phyloP scores from a whole-genome alignment of 2,797 vertebrate species.

The Platalea minor region DNA sequence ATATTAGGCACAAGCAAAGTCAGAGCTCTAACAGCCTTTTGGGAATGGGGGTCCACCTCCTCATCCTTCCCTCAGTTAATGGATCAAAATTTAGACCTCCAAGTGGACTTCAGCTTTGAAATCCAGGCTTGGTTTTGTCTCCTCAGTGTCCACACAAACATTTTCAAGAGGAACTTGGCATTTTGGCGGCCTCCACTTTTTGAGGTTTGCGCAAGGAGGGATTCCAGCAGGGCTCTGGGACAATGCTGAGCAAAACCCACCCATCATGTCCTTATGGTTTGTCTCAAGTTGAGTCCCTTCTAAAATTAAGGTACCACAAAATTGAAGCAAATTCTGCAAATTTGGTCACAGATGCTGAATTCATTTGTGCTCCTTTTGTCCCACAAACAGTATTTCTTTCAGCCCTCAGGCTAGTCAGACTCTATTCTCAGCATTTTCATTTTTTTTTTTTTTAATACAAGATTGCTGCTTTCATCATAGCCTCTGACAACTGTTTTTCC shows the following conservation, averaged over 20 bases:
- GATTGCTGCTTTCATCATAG: not conserved
- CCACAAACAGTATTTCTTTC: not conserved
- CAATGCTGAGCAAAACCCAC: not conserved
- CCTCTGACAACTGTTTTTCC: not conserved
- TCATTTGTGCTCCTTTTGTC: not conserved
- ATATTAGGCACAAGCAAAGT: not conserved
- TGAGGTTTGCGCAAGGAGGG: not conserved
- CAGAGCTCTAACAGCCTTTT: not conserved
- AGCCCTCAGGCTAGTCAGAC: not conserved
- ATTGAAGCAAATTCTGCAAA: not conserved
- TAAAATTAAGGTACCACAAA: not conserved
- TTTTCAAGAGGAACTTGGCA: not conserved
- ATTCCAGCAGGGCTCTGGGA: not conserved
- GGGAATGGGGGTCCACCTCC: not conserved
- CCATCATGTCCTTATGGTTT: not conserved
- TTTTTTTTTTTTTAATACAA: not conserved
- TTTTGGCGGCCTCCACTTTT: not conserved
- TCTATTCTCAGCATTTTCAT: not conserved
- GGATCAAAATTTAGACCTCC: not conserved
- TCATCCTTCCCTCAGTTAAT: not conserved
- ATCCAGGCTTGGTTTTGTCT: not conserved
- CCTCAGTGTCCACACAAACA: not conserved
- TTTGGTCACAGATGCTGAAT: not conserved
- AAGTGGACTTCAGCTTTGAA: not conserved
- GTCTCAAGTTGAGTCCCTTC: not conserved